Conservation (phyloP, 2,113 vertebrate genomes). For the Serinus canaria region DNA sequence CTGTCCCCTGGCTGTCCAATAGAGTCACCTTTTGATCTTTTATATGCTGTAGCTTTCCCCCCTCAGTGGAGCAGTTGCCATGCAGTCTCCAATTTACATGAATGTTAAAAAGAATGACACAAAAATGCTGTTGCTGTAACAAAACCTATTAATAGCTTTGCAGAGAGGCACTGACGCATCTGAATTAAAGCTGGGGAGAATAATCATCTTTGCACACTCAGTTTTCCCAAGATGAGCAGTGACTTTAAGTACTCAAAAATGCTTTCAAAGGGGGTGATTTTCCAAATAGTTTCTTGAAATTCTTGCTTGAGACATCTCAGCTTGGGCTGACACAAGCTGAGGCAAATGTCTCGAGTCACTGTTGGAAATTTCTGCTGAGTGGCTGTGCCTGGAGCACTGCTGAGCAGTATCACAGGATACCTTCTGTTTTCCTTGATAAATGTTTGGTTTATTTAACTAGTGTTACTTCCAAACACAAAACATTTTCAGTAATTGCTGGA, state of each 20-base stretch:
- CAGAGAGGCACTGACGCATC: slow-evolving; percentile 11
- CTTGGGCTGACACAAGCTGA: not conserved
- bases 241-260: not conserved
- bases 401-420: not conserved
- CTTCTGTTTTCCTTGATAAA: not conserved
- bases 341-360: not conserved
- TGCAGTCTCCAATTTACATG: not conserved
- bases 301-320: not conserved
- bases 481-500: not conserved
- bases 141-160: slow-evolving; percentile 56
- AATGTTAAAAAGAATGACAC: not conserved
- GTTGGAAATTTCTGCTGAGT: not conserved
- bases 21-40: not conserved
- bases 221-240: not conserved
- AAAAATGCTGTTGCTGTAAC: slow-evolving; percentile 6
- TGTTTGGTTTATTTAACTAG: not conserved
- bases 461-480: not conserved
- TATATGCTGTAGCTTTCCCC: not conserved
- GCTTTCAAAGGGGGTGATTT: not conserved
- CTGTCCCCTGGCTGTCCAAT: not conserved
- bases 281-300: not conserved
- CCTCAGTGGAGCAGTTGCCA: not conserved
- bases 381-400: not conserved
- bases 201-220: not conserved
- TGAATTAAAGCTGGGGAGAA: slow-evolving; percentile 8